Percentiles rank a stretch among this genome's conserved stretches.
Conservation (phyloP, 2,113 vertebrate genomes). For the Sander vitreus region DNA sequence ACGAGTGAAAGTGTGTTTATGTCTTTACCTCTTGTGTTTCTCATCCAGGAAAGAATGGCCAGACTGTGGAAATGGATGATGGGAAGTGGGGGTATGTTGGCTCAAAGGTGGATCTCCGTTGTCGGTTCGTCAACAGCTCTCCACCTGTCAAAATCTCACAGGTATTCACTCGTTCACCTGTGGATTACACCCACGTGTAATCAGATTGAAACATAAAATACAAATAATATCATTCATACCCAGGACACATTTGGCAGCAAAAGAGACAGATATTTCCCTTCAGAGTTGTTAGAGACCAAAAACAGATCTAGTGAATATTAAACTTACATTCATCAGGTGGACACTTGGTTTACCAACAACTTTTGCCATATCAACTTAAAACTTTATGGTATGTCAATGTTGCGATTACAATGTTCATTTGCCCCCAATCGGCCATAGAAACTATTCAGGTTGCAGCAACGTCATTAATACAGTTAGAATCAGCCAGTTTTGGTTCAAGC, state of each 20-base stretch:
- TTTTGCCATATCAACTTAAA: too few species aligned
- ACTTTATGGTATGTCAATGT: too few species aligned
- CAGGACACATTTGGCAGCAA: background rate
- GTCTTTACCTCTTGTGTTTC: constrained; percentile 32
- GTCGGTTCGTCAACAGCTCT: constrained; percentile 91
- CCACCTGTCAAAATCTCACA: constrained; percentile 96
- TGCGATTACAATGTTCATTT: too few species aligned
- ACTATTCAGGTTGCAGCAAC: too few species aligned
- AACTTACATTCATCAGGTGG: too few species aligned
- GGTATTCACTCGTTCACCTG: constrained; percentile 73
- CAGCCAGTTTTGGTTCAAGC: too few species aligned
- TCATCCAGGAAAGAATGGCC: constrained; percentile 61
- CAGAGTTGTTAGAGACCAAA: too few species aligned
- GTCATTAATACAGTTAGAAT: too few species aligned
- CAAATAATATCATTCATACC: background rate
- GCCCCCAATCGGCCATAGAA: too few species aligned
- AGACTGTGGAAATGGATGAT: constrained; percentile 91
- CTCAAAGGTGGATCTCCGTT: constrained; percentile 92
- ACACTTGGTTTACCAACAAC: too few species aligned
- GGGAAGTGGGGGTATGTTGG: constrained; percentile 91
- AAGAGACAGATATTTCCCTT: too few species aligned
- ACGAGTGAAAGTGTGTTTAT: background rate
- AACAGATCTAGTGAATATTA: too few species aligned
- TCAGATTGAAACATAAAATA: background rate
- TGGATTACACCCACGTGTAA: background rate